Evolutionary conservation across 2,888 invertebrate genomes (phyloP).

Genomic region (Dromius quadrimaculatus): DNA sequence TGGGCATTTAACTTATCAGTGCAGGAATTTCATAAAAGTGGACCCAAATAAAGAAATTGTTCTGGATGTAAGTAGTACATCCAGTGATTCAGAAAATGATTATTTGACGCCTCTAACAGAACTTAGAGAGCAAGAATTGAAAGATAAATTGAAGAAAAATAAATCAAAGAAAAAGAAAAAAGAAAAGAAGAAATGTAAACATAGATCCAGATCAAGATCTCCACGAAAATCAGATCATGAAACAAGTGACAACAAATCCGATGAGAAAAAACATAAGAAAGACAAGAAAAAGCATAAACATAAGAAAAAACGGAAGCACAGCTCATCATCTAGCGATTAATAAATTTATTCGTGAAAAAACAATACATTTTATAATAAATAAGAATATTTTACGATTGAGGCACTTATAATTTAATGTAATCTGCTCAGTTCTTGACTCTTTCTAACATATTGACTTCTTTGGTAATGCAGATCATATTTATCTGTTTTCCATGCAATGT

Average conservation of each 20-base stretch:
- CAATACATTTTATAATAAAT: too few species aligned
- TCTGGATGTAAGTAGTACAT: constrained; percentile 93
- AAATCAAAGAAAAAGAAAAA: constrained; percentile 71
- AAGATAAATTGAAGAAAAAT: constrained; percentile 76
- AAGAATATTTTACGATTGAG: too few species aligned
- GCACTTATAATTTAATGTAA: constrained; percentile 54
- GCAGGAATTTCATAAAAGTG: constrained; percentile 93
- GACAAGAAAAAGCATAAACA: constrained; percentile 55
- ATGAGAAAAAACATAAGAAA: constrained; percentile 58
- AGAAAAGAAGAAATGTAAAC: constrained; percentile 61
- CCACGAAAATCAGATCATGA: constrained; percentile 60
- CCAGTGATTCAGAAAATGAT: constrained; percentile 87
- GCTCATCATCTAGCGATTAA: too few species aligned
- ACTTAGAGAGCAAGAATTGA: constrained; percentile 81
- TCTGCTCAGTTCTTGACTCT: constrained; percentile 66
- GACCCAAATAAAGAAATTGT: constrained; percentile 94
- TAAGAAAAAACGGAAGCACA: constrained; percentile 53
- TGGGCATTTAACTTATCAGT: constrained; percentile 96
- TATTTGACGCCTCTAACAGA: constrained; percentile 87
- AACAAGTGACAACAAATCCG: constrained; percentile 59
- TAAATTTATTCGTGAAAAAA: too few species aligned
- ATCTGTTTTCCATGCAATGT: constrained; percentile 73
- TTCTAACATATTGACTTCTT: constrained; percentile 67
- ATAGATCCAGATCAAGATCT: constrained; percentile 56
- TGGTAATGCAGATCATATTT: constrained; percentile 71